Evolutionary conservation across 2,797 vertebrate genomes (phyloP).

Genomic region (Muscicapa striata): DNA sequence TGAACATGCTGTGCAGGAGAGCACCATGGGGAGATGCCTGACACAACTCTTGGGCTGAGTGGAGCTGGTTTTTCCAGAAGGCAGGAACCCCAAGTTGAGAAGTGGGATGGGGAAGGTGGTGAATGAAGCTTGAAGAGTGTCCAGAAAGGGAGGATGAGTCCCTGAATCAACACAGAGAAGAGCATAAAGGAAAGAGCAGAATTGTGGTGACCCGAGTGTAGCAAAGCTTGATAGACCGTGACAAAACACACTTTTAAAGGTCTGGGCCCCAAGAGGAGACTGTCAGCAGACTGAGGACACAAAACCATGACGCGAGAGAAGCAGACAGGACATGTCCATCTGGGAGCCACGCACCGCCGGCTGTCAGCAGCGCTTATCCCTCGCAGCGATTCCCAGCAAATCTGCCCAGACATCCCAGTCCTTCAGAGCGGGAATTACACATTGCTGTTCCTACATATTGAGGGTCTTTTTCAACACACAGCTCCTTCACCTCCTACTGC

Average conservation of each 20-base stretch:
- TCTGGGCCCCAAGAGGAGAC: conserved; percentile 27
- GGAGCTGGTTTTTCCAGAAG: neutral
- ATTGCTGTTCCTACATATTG: fast-evolving
- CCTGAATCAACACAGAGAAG: neutral
- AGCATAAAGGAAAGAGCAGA: neutral
- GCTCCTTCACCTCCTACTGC: neutral
- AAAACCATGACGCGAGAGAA: neutral
- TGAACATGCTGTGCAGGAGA: fast-evolving
- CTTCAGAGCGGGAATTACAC: neutral
- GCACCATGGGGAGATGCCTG: fast-evolving
- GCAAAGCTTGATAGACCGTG: conserved; percentile 27
- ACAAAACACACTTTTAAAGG: conserved; percentile 41
- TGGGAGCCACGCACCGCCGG: neutral
- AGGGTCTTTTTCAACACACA: neutral
- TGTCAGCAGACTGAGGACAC: conserved; percentile 21
- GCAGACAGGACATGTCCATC: conserved; percentile 22
- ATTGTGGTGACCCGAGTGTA: neutral
- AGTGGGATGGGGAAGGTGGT: fast-evolving
- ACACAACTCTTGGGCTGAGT: neutral
- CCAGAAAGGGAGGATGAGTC: neutral
- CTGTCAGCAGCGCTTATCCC: conserved; percentile 18
- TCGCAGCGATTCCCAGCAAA: neutral
- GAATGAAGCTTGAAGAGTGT: neutral
- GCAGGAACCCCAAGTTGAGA: neutral
- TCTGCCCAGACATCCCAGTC: neutral